Evolutionary conservation across 2,797 vertebrate species (phyloP).

Genomic region (Coranthus polyacanthus): DNA sequence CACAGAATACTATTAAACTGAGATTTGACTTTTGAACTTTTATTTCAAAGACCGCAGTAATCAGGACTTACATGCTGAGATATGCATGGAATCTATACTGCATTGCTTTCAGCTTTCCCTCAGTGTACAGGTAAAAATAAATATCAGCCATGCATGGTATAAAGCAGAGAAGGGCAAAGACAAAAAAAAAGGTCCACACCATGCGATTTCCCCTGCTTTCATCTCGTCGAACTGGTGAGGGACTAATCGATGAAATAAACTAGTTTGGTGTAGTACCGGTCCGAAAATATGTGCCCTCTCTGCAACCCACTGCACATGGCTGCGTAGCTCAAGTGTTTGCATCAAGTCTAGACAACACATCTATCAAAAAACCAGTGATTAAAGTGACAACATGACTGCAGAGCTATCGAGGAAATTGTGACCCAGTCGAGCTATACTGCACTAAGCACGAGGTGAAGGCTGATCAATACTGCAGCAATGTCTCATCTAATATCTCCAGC

Average conservation of each 20-base stretch:
- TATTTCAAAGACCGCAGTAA: not conserved
- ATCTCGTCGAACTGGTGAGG: not conserved
- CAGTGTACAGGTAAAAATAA: not conserved
- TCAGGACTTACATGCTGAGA: not conserved
- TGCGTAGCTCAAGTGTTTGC: not conserved
- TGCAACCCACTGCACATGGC: not conserved
- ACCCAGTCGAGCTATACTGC: not conserved
- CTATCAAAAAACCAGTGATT: constrained; percentile 11
- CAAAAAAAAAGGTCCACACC: not conserved
- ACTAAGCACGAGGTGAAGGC: constrained; percentile 13
- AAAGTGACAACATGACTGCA: constrained; percentile 13
- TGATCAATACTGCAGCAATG: constrained; percentile 23
- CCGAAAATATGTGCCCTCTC: not conserved
- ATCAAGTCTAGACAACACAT: not conserved
- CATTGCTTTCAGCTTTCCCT: not conserved
- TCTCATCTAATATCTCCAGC: constrained; percentile 16
- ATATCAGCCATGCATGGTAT: not conserved
- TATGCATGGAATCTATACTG: not conserved
- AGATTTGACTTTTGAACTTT: not conserved
- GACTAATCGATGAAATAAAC: constrained; percentile 44
- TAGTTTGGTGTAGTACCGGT: constrained; percentile 1
- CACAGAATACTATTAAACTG: not conserved
- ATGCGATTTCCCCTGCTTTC: constrained; percentile 32
- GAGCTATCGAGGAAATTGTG: constrained; percentile 2
- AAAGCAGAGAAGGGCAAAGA: not conserved